A percentile compares a stretch with the other conserved stretches of the same genome.
phyloP scores from a whole-genome alignment of 1,140 invertebrate genomes.

The Meloidogyne chitwoodi region DNA sequence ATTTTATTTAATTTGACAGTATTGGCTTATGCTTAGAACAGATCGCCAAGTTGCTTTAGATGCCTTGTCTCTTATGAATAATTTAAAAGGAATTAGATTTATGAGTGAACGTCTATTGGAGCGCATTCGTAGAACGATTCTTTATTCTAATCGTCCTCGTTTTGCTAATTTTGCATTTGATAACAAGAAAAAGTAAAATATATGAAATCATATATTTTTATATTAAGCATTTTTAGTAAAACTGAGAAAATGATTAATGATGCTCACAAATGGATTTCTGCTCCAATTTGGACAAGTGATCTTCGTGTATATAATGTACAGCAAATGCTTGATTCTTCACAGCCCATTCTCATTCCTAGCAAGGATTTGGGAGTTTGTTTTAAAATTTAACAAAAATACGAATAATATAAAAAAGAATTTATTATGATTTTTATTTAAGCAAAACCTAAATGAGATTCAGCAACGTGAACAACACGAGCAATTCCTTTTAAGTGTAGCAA shows the following conservation, averaged over 20 bases:
- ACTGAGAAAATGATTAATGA: neutral
- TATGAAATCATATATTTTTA: neutral
- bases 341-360: conserved; percentile 38
- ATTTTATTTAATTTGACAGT: neutral
- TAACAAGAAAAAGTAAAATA: neutral
- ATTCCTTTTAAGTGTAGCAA: conserved; percentile 29
- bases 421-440: conserved; percentile 12
- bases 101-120: neutral
- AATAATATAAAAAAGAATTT: neutral
- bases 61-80: neutral
- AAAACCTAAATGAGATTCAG: conserved; percentile 17
- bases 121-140: neutral
- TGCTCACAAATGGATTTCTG: conserved; percentile 12
- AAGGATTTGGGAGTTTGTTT: conserved; percentile 14
- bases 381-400: neutral
- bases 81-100: neutral
- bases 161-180: neutral
- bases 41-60: neutral
- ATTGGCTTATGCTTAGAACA: neutral
- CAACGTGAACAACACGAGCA: conserved; percentile 44
- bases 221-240: neutral
- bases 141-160: neutral
- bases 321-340: conserved; percentile 44
- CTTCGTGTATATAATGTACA: conserved; percentile 32
- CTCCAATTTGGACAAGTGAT: conserved; percentile 34